Base-by-base conservation (phyloP, 92 coral and sea anemone species). In the Bergia sp. region DNA sequence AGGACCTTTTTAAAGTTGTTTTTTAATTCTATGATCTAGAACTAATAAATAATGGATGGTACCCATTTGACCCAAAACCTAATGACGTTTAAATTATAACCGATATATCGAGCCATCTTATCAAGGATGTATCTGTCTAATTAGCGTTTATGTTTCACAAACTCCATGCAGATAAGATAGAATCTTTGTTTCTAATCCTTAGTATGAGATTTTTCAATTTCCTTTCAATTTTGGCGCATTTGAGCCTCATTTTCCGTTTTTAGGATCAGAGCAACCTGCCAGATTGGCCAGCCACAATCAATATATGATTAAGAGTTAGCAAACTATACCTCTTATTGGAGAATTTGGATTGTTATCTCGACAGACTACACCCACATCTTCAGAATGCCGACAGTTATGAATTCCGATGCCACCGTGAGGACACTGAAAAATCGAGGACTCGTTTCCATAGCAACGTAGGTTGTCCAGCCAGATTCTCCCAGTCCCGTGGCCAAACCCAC, bases 341-440 rank as follows among this genome's bases (percentile, higher is more conserved):
- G 76, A 10, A 0, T 66, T 18, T 6, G 49, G 18, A 21, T 40
- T 38, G 5, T 39, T 23, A n/a, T 80, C 73, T 57, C 15, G 58
- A 43, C 85, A 80, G 1, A n/a, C 85, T 15, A 80, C 85, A 13
- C 85, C 86, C 21, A 65, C 86, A 82, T 82, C 86, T 42, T 82
- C 86, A 21, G 2, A 0, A 20, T 82, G 86, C 9, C 8, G 0
- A 21, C 86, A 82, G 10, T 82, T 41, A 21, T 82, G 86, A 9
- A 38, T 21, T 3, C 86, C 86, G 15, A 80, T 50, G 37, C 85
- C 85, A 4, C 85, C 85, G 85, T 80, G 85, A 37, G 69, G 43
- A 37, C 85, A 80, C 71, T 55, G 69, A 11, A 80, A 39, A 15
- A 80, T 12, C 2, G 85, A 80, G 4, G 85, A 37, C 72, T 80